These are phyloP conservation scores for Thalassophryne amazonica DNA, from an alignment of 2,797 vertebrate species.

Conservation along the genomic window DNA sequence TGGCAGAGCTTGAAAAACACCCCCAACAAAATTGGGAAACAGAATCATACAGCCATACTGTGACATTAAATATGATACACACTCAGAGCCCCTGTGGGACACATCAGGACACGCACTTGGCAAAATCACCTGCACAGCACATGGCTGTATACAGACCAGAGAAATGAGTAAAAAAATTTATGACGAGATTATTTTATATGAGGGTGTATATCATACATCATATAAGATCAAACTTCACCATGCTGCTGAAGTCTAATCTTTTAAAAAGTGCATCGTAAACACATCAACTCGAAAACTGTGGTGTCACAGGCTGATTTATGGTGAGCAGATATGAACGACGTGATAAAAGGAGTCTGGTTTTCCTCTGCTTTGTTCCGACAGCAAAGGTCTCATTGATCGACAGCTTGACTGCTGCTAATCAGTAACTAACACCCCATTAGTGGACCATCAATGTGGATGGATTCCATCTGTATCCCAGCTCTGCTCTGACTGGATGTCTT, in stretches of 20 bases:
- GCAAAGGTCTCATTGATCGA: conserved; percentile 42
- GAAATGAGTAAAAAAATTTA: not conserved
- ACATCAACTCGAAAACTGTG: not conserved
- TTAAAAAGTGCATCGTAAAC: not conserved
- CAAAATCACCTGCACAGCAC: no score
- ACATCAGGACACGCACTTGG: no score
- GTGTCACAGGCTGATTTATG: conserved; percentile 11
- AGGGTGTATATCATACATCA: not conserved
- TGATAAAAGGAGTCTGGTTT: conserved; percentile 16
- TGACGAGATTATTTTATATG: not conserved
- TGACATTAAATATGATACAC: no score
- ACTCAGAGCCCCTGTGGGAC: no score
- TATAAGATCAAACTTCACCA: not conserved
- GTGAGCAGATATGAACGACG: not conserved
- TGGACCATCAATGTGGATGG: conserved; percentile 33
- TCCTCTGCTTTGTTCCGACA: conserved; percentile 6
- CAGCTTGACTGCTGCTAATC: conserved; percentile 41
- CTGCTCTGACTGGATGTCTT: not conserved
- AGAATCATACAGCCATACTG: no score
- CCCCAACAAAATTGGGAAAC: no score
- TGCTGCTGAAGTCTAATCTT: not conserved
- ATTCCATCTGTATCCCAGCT: conserved; percentile 18
- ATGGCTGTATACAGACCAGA: no score
- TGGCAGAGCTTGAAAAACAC: no score
- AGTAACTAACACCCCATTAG: conserved; percentile 38